A percentile compares a stretch with the other conserved stretches of the same genome.
phyloP scores from a whole-genome alignment of 1,140 invertebrate genomes.

The Bombus picipes region DNA sequence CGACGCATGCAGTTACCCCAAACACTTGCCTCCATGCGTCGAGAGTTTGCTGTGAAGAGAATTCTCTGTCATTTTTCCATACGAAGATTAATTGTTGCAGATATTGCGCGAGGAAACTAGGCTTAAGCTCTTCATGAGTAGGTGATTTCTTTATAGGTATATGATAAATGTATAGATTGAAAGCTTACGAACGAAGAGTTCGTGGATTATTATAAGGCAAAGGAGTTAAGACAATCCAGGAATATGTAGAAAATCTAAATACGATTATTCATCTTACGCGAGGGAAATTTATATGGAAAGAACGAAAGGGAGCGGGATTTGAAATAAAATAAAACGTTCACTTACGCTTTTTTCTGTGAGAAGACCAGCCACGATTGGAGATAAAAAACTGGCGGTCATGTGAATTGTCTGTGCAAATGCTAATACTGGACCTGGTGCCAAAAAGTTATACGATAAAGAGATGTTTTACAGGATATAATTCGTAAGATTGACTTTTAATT shows the following conservation, averaged over 20 bases:
- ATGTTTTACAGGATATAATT: background rate
- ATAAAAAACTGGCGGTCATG: slow-evolving; percentile 89
- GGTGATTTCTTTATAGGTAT: too few relatives aligned
- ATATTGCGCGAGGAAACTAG: background rate
- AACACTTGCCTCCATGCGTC: slow-evolving; percentile 90
- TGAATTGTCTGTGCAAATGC: slow-evolving; percentile 90
- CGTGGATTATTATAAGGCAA: background rate
- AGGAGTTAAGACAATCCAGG: too few relatives aligned
- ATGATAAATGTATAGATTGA: background rate
- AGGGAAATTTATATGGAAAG: background rate
- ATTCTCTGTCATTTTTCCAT: slow-evolving; percentile 44
- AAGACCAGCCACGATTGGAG: slow-evolving; percentile 85
- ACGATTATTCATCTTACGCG: background rate
- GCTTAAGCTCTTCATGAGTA: background rate
- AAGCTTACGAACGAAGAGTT: background rate
- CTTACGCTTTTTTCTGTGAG: slow-evolving; percentile 84
- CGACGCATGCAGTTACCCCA: slow-evolving; percentile 86
- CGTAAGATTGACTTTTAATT: too few relatives aligned
- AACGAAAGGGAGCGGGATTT: background rate
- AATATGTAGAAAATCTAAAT: background rate
- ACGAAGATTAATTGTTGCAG: background rate
- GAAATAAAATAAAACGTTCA: slow-evolving; percentile 21
- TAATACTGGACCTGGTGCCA: slow-evolving; percentile 84
- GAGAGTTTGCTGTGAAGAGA: slow-evolving; percentile 82
- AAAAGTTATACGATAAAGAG: background rate